phyloP scores from a whole-genome alignment of 1,140 invertebrate genomes.

The Asobara japonica region DNA sequence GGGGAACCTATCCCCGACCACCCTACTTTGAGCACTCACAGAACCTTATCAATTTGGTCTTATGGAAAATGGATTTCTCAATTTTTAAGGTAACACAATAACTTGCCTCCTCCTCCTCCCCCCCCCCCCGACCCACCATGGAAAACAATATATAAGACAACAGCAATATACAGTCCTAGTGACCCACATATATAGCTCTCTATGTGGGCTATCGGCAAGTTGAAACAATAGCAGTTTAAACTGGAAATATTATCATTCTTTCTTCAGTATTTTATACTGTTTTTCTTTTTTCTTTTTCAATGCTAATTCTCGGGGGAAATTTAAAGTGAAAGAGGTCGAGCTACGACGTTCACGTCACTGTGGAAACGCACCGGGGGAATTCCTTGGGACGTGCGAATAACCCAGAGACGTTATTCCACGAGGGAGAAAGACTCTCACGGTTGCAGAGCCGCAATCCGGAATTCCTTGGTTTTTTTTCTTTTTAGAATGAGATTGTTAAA shows the following conservation, averaged over 20 bases:
- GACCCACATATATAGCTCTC: too few species aligned
- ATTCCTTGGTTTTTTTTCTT: neutral
- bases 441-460: slow-evolving; percentile 1
- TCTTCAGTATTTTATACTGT: neutral
- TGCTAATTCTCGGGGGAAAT: slow-evolving; percentile 11
- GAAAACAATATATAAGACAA: too few species aligned
- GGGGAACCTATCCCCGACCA: too few species aligned
- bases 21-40: too few species aligned
- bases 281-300: neutral
- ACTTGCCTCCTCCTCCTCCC: too few species aligned
- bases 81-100: too few species aligned
- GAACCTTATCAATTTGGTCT: too few species aligned
- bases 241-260: neutral
- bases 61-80: too few species aligned
- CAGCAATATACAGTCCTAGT: too few species aligned
- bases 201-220: too few species aligned
- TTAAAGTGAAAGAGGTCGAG: slow-evolving; percentile 10
- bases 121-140: too few species aligned
- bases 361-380: slow-evolving; percentile 27
- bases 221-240: too few species aligned
- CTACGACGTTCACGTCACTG: slow-evolving; percentile 1
- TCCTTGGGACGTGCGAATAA: slow-evolving; percentile 25
- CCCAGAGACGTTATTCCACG: neutral
- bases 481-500: neutral
- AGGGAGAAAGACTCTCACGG: slow-evolving; percentile 24